A percentile compares a stretch with the other conserved stretches of the same genome.
Evolutionary conservation across 2,888 invertebrate species (phyloP).

Genomic region (Ceraclea dissimilis): DNA sequence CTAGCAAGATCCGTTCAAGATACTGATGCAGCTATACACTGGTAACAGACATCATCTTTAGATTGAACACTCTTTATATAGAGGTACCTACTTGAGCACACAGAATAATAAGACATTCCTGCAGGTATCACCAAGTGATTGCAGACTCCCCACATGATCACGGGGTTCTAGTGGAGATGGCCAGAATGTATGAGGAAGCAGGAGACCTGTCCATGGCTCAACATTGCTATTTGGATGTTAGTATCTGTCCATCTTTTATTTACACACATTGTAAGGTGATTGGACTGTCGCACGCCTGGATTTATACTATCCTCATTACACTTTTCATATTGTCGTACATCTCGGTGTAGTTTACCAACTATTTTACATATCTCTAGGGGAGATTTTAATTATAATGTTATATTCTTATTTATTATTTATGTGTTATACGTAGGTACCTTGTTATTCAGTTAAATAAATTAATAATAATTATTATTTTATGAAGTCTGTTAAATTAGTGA

Average conservation of each 20-base stretch:
- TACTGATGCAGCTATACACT: conserved; percentile 38
- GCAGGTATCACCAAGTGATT: conserved; percentile 33
- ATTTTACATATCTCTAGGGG: too few species aligned
- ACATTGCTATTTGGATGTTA: conserved; percentile 45
- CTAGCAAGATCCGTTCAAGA: conserved; percentile 28
- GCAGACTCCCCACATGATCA: conserved; percentile 85
- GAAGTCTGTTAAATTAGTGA: too few species aligned
- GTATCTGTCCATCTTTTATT: conserved; percentile 17
- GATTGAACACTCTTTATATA: too few species aligned
- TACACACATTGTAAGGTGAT: background rate
- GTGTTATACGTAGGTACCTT: too few species aligned
- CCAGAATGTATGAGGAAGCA: conserved; percentile 80
- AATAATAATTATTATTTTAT: too few species aligned
- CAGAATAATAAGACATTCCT: background rate
- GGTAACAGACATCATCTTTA: conserved; percentile 30
- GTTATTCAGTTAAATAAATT: too few species aligned
- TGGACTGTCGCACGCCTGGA: background rate
- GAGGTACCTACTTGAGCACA: background rate
- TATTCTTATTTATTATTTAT: too few species aligned
- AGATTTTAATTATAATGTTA: too few species aligned
- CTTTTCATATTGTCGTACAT: background rate
- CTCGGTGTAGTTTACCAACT: background rate
- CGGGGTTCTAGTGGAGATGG: conserved; percentile 79
- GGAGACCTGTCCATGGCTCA: conserved; percentile 66
- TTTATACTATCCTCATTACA: too few species aligned